Evolutionary conservation across 2,113 vertebrate species (phyloP).

Genomic region (Merops nubicus): DNA sequence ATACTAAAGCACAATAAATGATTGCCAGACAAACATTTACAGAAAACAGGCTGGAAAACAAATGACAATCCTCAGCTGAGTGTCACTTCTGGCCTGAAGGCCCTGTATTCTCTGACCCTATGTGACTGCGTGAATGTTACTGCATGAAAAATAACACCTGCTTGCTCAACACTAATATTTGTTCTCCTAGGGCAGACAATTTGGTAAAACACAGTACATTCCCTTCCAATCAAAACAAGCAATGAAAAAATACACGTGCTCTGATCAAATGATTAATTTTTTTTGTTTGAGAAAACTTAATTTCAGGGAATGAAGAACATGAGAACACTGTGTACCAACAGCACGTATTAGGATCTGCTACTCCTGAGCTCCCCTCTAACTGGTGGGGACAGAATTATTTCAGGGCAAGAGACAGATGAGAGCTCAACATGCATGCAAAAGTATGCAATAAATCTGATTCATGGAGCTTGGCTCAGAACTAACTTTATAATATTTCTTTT

Average conservation of each 20-base stretch:
- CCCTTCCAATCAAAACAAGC: background rate
- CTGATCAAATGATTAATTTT: background rate
- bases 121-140: background rate
- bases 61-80: background rate
- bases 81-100: background rate
- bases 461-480: background rate
- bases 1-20: background rate
- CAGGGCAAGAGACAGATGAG: background rate
- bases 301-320: background rate
- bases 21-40: background rate
- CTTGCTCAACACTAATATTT: background rate
- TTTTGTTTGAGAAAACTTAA: background rate
- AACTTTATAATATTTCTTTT: background rate
- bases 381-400: background rate
- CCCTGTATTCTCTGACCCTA: background rate
- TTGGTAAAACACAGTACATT: background rate
- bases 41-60: constrained; percentile 8
- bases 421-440: background rate
- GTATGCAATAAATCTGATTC: background rate
- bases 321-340: background rate
- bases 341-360: background rate
- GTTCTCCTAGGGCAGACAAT: background rate
- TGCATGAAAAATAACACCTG: background rate
- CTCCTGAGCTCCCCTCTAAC: background rate
- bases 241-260: background rate